Conservation (phyloP, 2,888 invertebrate species). For the Poecilus cupreus region DNA sequence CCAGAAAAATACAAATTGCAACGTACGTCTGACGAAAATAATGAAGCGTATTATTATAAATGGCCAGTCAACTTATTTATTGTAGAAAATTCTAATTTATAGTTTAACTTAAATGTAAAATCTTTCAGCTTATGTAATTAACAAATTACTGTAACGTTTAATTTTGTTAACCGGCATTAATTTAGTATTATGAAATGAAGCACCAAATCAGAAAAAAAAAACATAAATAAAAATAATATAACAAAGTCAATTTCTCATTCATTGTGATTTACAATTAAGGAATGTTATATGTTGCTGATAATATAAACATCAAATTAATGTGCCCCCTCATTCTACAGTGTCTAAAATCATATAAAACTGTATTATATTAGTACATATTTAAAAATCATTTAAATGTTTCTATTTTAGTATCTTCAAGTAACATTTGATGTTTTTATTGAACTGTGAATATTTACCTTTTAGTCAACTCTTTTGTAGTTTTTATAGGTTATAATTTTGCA, state of each 20-base stretch:
- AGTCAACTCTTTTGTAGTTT: neutral
- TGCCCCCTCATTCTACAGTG: slow-evolving; percentile 7
- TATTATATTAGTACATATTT: neutral
- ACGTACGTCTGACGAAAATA: slow-evolving; percentile 4
- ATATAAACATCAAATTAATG: slow-evolving; percentile 36
- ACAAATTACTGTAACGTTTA: neutral
- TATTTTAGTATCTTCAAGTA: neutral
- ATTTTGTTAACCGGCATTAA: neutral
- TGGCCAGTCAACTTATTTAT: slow-evolving; percentile 8
- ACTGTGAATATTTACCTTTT: neutral
- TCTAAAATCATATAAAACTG: neutral
- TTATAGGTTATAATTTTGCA: slow-evolving; percentile 6
- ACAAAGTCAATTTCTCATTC: slow-evolving; percentile 59
- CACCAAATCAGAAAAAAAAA: slow-evolving; percentile 20
- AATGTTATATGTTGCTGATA: slow-evolving; percentile 56
- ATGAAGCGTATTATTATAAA: slow-evolving; percentile 1
- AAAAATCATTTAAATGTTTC: neutral
- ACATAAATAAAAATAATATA: slow-evolving; percentile 32
- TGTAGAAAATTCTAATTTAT: slow-evolving; percentile 21
- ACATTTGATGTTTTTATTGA: neutral
- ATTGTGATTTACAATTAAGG: slow-evolving; percentile 56
- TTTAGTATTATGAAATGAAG: neutral
- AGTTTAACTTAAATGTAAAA: slow-evolving; percentile 27
- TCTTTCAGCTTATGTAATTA: slow-evolving; percentile 4
- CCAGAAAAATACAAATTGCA: no score